phyloP scores from a whole-genome alignment of 1,140 invertebrate genomes.

The Parapsyche elsis region DNA sequence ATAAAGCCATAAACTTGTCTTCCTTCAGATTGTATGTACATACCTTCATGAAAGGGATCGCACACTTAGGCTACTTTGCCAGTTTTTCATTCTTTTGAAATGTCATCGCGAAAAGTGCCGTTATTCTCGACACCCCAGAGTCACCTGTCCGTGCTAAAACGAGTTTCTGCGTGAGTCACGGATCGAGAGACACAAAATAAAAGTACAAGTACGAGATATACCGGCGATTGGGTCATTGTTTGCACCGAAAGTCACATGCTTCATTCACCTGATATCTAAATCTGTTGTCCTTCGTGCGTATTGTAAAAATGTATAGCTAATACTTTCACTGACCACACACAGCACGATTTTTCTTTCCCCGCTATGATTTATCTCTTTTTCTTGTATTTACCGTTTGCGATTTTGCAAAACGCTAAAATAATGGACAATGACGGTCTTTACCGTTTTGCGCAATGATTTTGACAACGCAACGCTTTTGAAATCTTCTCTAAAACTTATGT shows the following conservation, averaged over 20 bases:
- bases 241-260: background rate
- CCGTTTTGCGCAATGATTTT: background rate
- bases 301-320: background rate
- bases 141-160: conserved; percentile 21
- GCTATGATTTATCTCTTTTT: background rate
- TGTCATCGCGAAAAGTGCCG: background rate
- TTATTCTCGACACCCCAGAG: conserved; percentile 13
- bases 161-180: conserved; percentile 24
- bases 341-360: background rate
- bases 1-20: no score
- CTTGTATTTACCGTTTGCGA: no score
- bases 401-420: background rate
- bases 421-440: background rate
- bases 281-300: no score
- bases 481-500: background rate
- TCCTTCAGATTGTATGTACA: background rate
- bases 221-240: conserved; percentile 18
- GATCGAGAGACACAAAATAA: background rate
- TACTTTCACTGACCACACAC: background rate
- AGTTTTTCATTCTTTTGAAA: conserved; percentile 16
- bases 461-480: background rate
- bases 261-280: no score
- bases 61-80: background rate
- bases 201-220: background rate
- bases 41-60: background rate